Percentiles rank a stretch among this genome's conserved stretches.
Evolutionary conservation across 2,888 invertebrate genomes (phyloP).

Genomic region (Gryllus longicercus): DNA sequence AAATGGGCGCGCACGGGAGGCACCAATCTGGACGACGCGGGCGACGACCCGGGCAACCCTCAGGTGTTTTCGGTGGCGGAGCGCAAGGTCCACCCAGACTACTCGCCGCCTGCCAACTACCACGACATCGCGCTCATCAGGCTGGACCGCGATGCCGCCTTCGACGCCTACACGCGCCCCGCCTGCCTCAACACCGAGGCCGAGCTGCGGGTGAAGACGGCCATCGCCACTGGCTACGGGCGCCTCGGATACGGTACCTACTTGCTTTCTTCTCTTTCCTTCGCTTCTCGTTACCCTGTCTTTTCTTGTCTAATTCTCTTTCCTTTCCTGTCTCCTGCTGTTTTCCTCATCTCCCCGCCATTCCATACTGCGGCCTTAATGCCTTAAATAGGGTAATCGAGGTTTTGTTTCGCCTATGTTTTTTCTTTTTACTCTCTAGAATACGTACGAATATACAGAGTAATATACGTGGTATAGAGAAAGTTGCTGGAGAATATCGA

Average conservation of each 20-base stretch:
- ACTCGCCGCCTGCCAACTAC: constrained; percentile 29
- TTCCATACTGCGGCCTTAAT: too few species aligned
- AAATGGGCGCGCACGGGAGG: constrained; percentile 34
- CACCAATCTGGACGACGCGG: constrained; percentile 21
- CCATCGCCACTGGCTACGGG: constrained; percentile 35
- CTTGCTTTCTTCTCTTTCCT: too few species aligned
- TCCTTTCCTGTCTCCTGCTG: too few species aligned
- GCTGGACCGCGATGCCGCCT: constrained; percentile 26
- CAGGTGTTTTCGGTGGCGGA: constrained; percentile 28
- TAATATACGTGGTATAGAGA: too few species aligned
- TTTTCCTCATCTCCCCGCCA: too few species aligned
- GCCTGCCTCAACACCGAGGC: constrained; percentile 32
- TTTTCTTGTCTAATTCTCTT: too few species aligned
- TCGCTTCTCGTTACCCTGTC: too few species aligned
- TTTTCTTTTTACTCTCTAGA: too few species aligned
- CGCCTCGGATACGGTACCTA: constrained; percentile 24
- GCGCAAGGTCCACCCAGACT: constrained; percentile 29
- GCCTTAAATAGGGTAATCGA: too few species aligned
- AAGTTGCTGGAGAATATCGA: too few species aligned
- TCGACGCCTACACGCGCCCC: constrained; percentile 30
- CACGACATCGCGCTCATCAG: constrained; percentile 34
- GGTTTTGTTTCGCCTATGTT: too few species aligned
- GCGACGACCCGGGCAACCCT: constrained; percentile 27
- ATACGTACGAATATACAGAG: too few species aligned
- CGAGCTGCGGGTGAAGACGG: constrained; percentile 21